phyloP scores from a whole-genome alignment of 2,797 vertebrate species.

The Bradypodion pumilum region DNA sequence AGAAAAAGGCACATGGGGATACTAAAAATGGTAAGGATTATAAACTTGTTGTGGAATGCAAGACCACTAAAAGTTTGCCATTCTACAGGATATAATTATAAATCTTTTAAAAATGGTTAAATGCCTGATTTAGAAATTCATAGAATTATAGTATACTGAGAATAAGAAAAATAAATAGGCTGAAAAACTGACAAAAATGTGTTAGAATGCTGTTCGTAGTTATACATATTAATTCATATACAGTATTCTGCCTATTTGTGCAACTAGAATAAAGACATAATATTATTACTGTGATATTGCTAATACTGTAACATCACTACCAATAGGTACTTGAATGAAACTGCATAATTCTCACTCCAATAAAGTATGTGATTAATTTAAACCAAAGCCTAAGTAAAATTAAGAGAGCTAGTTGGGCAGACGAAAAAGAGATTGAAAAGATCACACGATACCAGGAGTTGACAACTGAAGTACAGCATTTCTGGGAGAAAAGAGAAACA shows the following conservation, averaged over 20 bases:
- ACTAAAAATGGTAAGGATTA: background rate
- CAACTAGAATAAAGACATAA: background rate
- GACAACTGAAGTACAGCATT: no score
- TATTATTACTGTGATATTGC: background rate
- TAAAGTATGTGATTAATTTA: background rate
- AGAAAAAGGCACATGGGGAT: background rate
- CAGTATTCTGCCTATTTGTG: background rate
- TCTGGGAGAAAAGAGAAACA: no score
- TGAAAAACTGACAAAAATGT: background rate
- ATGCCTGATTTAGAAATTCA: slow-evolving; percentile 41
- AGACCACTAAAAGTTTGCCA: slow-evolving; percentile 2
- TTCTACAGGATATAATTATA: slow-evolving; percentile 22
- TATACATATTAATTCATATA: background rate
- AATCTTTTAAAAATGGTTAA: background rate
- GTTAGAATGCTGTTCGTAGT: background rate
- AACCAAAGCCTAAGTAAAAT: background rate
- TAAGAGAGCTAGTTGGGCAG: background rate
- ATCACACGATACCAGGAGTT: no score
- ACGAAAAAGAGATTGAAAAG: no score
- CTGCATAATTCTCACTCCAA: background rate
- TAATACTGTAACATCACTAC: background rate
- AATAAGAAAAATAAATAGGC: slow-evolving; percentile 7
- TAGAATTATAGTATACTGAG: slow-evolving; percentile 13
- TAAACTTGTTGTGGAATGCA: background rate
- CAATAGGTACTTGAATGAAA: background rate